Percentiles rank a stretch among this genome's conserved stretches.
Evolutionary conservation across 2,888 invertebrate genomes (phyloP).

Genomic region (Allacma fusca): DNA sequence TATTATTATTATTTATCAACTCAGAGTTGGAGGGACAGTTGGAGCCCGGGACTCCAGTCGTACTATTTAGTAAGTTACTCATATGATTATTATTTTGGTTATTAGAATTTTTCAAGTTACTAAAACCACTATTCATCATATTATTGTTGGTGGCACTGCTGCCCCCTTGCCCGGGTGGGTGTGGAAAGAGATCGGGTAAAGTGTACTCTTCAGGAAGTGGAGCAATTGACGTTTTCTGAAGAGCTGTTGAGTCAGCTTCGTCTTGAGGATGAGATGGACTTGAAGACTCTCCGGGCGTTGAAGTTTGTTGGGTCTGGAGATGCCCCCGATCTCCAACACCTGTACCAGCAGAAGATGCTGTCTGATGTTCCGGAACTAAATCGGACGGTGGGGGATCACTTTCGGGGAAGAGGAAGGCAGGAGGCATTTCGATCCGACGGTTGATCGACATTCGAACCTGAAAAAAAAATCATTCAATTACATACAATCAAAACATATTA

Average conservation of each 20-base stretch:
- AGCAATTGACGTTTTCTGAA: not conserved
- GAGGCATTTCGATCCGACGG: conserved; percentile 82
- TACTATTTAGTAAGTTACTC: not conserved
- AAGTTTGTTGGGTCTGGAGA: conserved; percentile 32
- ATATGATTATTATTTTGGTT: not conserved
- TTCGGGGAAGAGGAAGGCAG: conserved; percentile 81
- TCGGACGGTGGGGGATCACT: conserved; percentile 73
- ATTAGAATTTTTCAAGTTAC: conserved; percentile 25
- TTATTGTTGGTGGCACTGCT: conserved; percentile 50
- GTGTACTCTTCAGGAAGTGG: conserved; percentile 57
- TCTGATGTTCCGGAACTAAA: conserved; percentile 64
- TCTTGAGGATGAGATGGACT: conserved; percentile 50
- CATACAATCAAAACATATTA: too few relatives aligned
- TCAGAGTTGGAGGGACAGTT: conserved; percentile 17
- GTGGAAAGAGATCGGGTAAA: conserved; percentile 59
- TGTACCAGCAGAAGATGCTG: conserved; percentile 36
- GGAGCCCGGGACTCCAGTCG: not conserved
- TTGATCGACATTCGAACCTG: conserved; percentile 75
- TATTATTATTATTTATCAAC: conserved; percentile 41
- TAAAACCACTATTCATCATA: conserved; percentile 49
- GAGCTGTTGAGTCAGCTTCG: conserved; percentile 30
- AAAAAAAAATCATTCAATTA: conserved; percentile 33
- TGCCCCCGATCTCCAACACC: conserved; percentile 43
- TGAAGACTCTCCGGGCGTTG: conserved; percentile 50
- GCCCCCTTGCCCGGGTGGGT: conserved; percentile 47